phyloP scores from a whole-genome alignment of 2,888 invertebrate genomes.

The Gnatocerus cornutus region DNA sequence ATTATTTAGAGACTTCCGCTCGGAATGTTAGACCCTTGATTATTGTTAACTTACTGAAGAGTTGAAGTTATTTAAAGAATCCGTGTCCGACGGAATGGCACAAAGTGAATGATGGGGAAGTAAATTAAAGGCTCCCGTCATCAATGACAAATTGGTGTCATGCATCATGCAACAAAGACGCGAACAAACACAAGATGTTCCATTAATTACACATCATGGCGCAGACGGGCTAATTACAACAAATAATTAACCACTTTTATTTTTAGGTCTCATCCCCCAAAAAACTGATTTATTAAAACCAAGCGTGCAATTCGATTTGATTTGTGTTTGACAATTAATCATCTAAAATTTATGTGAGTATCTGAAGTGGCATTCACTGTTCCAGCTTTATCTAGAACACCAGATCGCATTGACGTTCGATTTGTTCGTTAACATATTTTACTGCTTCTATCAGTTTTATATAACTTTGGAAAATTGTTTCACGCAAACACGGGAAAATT shows the following conservation, averaged over 20 bases:
- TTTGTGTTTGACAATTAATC: conserved; percentile 41
- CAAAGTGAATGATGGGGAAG: conserved; percentile 51
- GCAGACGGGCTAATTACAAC: conserved; percentile 41
- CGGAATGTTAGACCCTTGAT: conserved; percentile 18
- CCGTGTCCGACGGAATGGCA: conserved; percentile 32
- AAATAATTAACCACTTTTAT: conserved; percentile 43
- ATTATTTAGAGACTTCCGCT: conserved; percentile 26
- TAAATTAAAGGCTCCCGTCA: conserved; percentile 55
- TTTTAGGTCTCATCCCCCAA: conserved; percentile 27
- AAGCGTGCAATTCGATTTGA: conserved; percentile 19
- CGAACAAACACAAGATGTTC: conserved; percentile 51
- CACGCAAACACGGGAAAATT: conserved; percentile 24
- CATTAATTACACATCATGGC: conserved; percentile 51
- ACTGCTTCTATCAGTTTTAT: conserved; percentile 28
- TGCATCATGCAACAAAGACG: conserved; percentile 53
- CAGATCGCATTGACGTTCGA: conserved; percentile 35
- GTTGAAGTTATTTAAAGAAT: conserved; percentile 42
- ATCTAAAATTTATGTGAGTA: conserved; percentile 35
- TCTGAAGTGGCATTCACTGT: conserved; percentile 38
- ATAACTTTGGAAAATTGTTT: conserved; percentile 30
- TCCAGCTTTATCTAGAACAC: conserved; percentile 20
- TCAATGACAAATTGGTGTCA: conserved; percentile 57
- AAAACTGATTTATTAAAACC: conserved; percentile 28
- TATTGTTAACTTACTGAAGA: conserved; percentile 26
- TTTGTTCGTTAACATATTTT: conserved; percentile 40